Base-by-base conservation (phyloP, 92 coral and sea anemone genomes). In the Phenganax subtilis region DNA sequence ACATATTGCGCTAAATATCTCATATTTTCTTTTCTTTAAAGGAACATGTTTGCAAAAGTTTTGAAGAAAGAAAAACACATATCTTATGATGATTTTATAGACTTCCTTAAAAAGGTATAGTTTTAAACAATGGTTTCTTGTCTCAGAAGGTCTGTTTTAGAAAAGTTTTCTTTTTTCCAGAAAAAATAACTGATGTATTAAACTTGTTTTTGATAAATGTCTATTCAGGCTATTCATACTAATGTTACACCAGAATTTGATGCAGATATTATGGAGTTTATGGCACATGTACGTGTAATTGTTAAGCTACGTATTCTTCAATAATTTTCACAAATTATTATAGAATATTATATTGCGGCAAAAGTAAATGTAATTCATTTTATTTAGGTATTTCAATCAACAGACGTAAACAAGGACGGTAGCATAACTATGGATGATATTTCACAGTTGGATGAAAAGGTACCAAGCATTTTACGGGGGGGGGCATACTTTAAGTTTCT, bases 351-450 rank as follows among this genome's bases (percentile, higher is more conserved):
- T 55, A 55, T 75, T 75, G 10, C 54, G 8, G 12, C 20, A 27
- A 28, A 12, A 61, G 9, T 7, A 7, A 61, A 3, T 1, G 15
- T 61, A 14, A 8, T 61, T 61, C 6, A 6, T 61, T 28, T 14
- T 61, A 15, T 12, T 6, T 76, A 76, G 81, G 71, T 76, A 44
- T 76, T 76, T 60, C 81, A 76, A n/a, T 76, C 81, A 29, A 55
- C 81, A 56, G 81, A 76, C 57, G 27, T 76, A 0, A n/a, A 76
- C 44, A 76, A 76, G 44, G 81, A 76, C 60, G 81, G 81, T 12
- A 64, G 64, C 56, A 12, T 76, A 0, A 58, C 55, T 12, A 5
- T 59, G 28, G 15, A 59, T 6, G 81, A 76, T 64, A 25, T 76
- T 25, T 2, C 12, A 8, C 27, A 76, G 12, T 29, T 76, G 59